Percentiles rank a stretch among this genome's conserved stretches.
Evolutionary conservation across 2,888 invertebrate species (phyloP).

Genomic region (Fragum sueziense): DNA sequence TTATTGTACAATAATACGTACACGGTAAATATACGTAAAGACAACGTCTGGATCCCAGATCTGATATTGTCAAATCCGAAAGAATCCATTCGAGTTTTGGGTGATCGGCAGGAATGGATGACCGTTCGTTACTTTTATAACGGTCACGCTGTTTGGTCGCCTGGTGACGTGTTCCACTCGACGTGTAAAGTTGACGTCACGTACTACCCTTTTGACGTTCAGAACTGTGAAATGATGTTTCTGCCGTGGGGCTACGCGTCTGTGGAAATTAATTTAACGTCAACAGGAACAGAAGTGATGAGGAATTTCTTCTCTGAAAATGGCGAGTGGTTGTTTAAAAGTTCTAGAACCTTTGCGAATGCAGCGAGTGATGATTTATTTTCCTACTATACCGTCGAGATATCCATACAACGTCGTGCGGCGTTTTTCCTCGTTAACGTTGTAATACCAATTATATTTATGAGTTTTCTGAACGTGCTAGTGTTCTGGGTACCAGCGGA

Average conservation of each 20-base stretch:
- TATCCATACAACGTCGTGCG: slow-evolving; percentile 49
- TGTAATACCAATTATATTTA: slow-evolving; percentile 59
- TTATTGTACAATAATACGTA: slow-evolving; percentile 19
- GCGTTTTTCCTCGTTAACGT: slow-evolving; percentile 60
- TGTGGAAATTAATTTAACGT: not conserved
- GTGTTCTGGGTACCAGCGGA: slow-evolving; percentile 58
- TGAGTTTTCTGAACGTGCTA: slow-evolving; percentile 57
- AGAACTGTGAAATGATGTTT: slow-evolving; percentile 36
- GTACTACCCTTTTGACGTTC: slow-evolving; percentile 37
- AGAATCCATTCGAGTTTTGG: slow-evolving; percentile 17
- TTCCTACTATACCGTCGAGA: slow-evolving; percentile 28
- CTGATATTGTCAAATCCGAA: slow-evolving; percentile 40
- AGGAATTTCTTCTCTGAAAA: slow-evolving; percentile 48
- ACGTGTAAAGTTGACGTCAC: slow-evolving; percentile 23
- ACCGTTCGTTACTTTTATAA: slow-evolving; percentile 1
- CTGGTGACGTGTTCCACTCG: slow-evolving; percentile 31
- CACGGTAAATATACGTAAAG: slow-evolving; percentile 23
- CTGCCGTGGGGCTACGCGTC: slow-evolving; percentile 14
- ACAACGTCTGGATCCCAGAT: slow-evolving; percentile 55
- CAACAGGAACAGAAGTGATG: not conserved
- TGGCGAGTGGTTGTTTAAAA: slow-evolving; percentile 56
- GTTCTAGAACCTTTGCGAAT: not conserved
- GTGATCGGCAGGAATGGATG: slow-evolving; percentile 19
- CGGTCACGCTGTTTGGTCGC: slow-evolving; percentile 19
- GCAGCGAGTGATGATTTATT: slow-evolving; percentile 18